Base-by-base conservation (phyloP, 2,797 vertebrate species). In the Nothura maculosa region DNA sequence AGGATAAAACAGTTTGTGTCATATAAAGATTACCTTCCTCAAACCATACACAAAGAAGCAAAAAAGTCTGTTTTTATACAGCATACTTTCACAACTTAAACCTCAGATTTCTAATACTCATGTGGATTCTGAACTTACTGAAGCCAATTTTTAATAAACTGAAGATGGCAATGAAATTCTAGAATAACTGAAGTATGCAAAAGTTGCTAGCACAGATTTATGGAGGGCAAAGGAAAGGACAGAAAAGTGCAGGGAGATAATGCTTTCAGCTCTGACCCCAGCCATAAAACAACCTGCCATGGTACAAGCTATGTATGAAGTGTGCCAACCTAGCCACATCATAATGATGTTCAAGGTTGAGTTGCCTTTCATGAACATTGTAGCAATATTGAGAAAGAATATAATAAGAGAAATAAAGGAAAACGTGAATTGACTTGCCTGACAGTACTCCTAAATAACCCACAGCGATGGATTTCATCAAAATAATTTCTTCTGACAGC, bases 401-500 rank as follows among this genome's bases (percentile, higher is more conserved):
- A 61, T 15, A 72, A 30, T 18, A 30, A 54, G 30, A 8, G 52
- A 54, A 87, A 78, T 38, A 60, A 76, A 60, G 5, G 5, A 36
- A 70, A 63, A 92, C 50, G 20, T 58, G 11, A 66, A 55, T 69
- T 54, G 28, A 30, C 28, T 82, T 45, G 20, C 13, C 27, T 55
- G 68, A 66, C 20, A 25, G 61, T 43, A 38, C 22, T 66, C 84
- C 27, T 55, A 42, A 81, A 22, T 24, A 73, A 27, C 63, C 34
- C 32, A 24, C 10, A 84, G 38, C 2, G 60, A 73, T 16, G 38
- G 27, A 47, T 92, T 90, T n/a, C 40, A 90, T 89, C 34, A 45
- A 92, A 80, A 5, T 55, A 69, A 6, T 34, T 84, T 84, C 45
- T 84, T 84, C 43, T 10, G 6, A 85, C 81, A 80, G 24, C 30